A percentile compares a stretch with the other conserved stretches of the same genome.
These are phyloP conservation scores for Rhyacophila evoluta DNA, from an alignment of 2,888 invertebrate species.

Conservation along the genomic window DNA sequence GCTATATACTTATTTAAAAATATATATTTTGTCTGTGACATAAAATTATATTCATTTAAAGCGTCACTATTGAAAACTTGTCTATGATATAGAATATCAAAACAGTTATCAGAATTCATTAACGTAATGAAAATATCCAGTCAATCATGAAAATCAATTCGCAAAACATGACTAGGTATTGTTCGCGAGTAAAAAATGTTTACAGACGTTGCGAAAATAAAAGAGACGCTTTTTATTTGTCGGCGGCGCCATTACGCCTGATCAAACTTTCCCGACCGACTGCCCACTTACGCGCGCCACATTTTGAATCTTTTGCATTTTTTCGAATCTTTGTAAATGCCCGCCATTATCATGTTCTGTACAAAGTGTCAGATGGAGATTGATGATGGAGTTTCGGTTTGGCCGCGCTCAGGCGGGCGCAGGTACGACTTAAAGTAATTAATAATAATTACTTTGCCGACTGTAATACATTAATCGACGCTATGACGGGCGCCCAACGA, in stretches of 20 bases:
- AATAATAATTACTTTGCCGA: slow-evolving; percentile 22
- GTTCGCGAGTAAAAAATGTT: slow-evolving; percentile 2
- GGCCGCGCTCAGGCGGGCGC: neutral
- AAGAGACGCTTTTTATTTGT: slow-evolving; percentile 11
- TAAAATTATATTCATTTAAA: too few relatives aligned
- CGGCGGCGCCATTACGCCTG: neutral
- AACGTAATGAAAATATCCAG: neutral
- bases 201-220: slow-evolving; percentile 19
- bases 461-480: slow-evolving; percentile 24
- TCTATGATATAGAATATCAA: too few relatives aligned
- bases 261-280: neutral
- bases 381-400: neutral
- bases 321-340: slow-evolving; percentile 3
- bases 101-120: neutral
- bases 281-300: neutral
- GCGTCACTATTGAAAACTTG: too few relatives aligned
- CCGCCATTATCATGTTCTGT: slow-evolving; percentile 3
- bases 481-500: neutral
- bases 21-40: too few relatives aligned
- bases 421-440: slow-evolving; percentile 12
- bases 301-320: neutral
- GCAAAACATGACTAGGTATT: slow-evolving; percentile 8
- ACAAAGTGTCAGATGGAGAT: slow-evolving; percentile 18
- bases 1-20: too few relatives aligned
- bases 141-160: slow-evolving; percentile 17